A percentile compares a stretch with the other conserved stretches of the same genome.
Evolutionary conservation across 2,888 invertebrate species (phyloP).

Genomic region (Eilema griseolum): DNA sequence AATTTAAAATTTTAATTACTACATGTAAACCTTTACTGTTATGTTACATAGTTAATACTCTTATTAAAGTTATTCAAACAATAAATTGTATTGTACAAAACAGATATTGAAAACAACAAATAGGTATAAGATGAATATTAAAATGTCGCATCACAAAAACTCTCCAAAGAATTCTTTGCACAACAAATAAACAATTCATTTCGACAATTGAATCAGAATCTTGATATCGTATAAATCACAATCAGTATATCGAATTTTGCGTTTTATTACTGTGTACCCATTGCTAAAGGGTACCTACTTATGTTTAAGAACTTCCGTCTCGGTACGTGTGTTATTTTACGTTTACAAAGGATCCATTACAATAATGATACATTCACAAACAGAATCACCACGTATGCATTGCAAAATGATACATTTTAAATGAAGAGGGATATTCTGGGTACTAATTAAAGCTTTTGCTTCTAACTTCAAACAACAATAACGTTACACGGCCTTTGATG

Average conservation of each 20-base stretch:
- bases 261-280: not conserved
- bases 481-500: constrained; percentile 37
- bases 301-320: not conserved
- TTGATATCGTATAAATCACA: constrained; percentile 1
- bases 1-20: too few species aligned
- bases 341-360: not conserved
- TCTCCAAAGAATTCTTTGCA: not conserved
- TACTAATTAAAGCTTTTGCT: constrained; percentile 41
- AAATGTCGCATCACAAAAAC: not conserved
- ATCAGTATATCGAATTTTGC: constrained; percentile 1
- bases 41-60: too few species aligned
- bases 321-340: not conserved
- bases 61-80: too few species aligned
- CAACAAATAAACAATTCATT: not conserved
- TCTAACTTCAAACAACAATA: constrained; percentile 46
- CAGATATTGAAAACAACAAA: not conserved
- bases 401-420: constrained; percentile 44
- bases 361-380: constrained; percentile 12
- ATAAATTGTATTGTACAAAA: not conserved
- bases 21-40: not conserved
- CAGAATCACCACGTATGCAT: constrained; percentile 31
- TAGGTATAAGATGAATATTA: not conserved
- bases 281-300: not conserved
- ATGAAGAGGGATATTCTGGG: constrained; percentile 30
- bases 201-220: not conserved